phyloP scores from a whole-genome alignment of 2,888 invertebrate species.

The Drosophila siamana region DNA sequence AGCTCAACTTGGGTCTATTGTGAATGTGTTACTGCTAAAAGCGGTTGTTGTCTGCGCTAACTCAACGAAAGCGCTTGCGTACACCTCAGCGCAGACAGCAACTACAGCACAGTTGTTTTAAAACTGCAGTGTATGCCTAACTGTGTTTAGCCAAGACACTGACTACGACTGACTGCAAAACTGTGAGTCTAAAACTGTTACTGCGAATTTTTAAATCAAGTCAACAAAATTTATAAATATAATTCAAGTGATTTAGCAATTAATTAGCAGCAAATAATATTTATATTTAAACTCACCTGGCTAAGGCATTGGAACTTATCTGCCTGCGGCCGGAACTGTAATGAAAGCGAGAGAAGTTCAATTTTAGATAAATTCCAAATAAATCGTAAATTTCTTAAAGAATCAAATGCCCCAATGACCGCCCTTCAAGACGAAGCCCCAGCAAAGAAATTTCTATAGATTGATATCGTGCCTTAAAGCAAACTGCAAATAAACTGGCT shows the following conservation, averaged over 20 bases:
- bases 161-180: constrained; percentile 27
- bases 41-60: constrained; percentile 30
- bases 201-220: background rate
- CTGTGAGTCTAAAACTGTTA: constrained; percentile 28
- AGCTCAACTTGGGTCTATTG: constrained; percentile 5
- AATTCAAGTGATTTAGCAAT: background rate
- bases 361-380: background rate
- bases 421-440: constrained; percentile 38
- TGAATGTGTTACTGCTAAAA: background rate
- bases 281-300: constrained; percentile 88
- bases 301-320: constrained; percentile 94
- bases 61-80: background rate
- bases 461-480: constrained; percentile 38
- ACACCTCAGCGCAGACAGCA: constrained; percentile 20
- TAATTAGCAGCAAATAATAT: background rate
- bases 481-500: constrained; percentile 59
- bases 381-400: background rate
- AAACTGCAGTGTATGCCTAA: constrained; percentile 16
- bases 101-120: background rate
- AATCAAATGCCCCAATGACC: background rate
- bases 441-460: constrained; percentile 37
- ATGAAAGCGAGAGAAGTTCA: constrained; percentile 68
- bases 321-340: constrained; percentile 93
- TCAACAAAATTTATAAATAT: background rate
- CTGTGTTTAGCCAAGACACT: constrained; percentile 45